phyloP scores from a whole-genome alignment of 1,140 invertebrate genomes.

The Rhopalosiphum maidis region DNA sequence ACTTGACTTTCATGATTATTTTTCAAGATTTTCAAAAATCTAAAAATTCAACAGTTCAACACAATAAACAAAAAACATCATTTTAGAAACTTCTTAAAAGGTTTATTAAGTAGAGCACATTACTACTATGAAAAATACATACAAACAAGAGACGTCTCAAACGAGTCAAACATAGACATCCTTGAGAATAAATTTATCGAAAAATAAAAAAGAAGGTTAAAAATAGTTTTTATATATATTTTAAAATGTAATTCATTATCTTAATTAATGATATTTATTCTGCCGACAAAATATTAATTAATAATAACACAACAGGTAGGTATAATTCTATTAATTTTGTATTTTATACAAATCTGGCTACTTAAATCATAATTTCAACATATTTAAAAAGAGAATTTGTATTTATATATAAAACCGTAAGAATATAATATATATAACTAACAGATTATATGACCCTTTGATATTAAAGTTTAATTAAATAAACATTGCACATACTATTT shows the following conservation, averaged over 20 bases:
- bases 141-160: not conserved
- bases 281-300: not conserved
- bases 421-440: not conserved
- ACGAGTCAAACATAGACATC: not conserved
- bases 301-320: not conserved
- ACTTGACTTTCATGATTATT: too few relatives aligned
- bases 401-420: not conserved
- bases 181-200: not conserved
- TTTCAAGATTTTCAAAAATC: too few relatives aligned
- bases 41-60: too few relatives aligned
- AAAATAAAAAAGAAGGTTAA: not conserved
- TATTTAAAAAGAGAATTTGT: not conserved
- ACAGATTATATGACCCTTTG: not conserved
- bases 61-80: too few relatives aligned
- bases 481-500: not conserved
- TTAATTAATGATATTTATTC: not conserved
- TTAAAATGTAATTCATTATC: not conserved
- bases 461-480: not conserved
- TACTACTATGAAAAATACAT: not conserved
- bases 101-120: too few relatives aligned
- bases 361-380: not conserved
- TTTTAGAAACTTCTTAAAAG: too few relatives aligned
- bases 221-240: not conserved
- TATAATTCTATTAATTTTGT: not conserved
- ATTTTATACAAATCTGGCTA: not conserved